Base-by-base conservation (phyloP, 1,140 invertebrate genomes). In the Ostrea edulis region DNA sequence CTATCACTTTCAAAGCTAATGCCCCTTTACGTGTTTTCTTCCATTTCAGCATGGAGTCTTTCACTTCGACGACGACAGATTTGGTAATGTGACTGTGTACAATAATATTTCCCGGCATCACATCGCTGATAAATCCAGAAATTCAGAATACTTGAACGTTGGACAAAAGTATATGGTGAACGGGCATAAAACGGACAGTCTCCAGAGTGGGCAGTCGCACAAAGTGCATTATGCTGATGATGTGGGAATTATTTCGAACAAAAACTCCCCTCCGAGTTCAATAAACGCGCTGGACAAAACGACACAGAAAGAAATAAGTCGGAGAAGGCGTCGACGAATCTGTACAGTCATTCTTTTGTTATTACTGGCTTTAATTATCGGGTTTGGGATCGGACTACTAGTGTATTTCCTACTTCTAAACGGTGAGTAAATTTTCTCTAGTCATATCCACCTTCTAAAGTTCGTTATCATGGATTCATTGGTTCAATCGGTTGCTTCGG, bases 141-240 rank as follows among this genome's bases (percentile, higher is more conserved):
- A 77, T 25, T 29, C 68, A 11, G 68, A 77, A 35, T 77, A 77
- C 29, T 29, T 35, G 29, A 77, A 77, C 25, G 25, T 29, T 22
- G 12, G 68, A 22, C 25, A 35, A 29, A 77, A 77, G 14, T 77
- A 77, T 17, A 77, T 29, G 14, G 68, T 77, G 68, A 77, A 29
- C 22, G 68, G 68, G 9, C 68, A 77, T 14, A 35, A 29, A 35
- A 29, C 68, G 8, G 29, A 29, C 8, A 11, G 12, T 35, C 68
- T 77, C 9, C 68, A 35, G 4, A 77, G 29, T 35, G 25, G 68
- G 2, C 68, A 77, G 29, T 71, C 68, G 25, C 68, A 77, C 25
- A 77, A 77, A 77, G 68, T 77, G 68, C 68, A 77, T 77, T 77
- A 77, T 35, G 68, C 68, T 0, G 68, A 77, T 25, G 29, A 77